Conservation (phyloP, 2,113 vertebrate species). For the Willisornis vidua region DNA sequence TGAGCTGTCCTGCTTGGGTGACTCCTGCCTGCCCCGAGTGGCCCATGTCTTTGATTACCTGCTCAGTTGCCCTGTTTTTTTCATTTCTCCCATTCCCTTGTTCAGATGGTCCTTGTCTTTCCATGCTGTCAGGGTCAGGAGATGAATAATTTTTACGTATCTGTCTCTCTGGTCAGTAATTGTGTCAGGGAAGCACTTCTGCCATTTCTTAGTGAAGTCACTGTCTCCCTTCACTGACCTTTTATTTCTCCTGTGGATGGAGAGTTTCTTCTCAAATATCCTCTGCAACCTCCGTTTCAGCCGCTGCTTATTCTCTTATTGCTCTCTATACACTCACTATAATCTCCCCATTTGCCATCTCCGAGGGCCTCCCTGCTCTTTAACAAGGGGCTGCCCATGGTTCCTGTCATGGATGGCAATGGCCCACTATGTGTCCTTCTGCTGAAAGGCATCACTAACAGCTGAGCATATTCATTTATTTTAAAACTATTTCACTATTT, state of each 20-base stretch:
- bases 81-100: not conserved
- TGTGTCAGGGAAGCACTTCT: slow-evolving; percentile 24
- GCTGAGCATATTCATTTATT: not conserved
- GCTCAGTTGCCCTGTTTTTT: not conserved
- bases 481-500: not conserved
- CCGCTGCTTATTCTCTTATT: fast-evolving
- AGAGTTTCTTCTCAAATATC: slow-evolving; percentile 8
- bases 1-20: not conserved
- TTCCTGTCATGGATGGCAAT: fast-evolving
- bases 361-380: not conserved
- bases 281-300: not conserved
- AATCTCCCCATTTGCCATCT: not conserved
- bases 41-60: not conserved
- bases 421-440: not conserved
- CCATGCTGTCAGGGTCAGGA: not conserved
- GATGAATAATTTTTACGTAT: not conserved
- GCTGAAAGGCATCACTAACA: not conserved
- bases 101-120: not conserved
- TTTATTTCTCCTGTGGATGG: not conserved
- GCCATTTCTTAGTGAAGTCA: slow-evolving; percentile 18
- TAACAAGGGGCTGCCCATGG: not conserved
- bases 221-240: slow-evolving; percentile 44
- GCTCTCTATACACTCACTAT: not conserved
- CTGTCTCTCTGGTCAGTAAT: not conserved
- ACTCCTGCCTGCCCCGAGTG: not conserved